These are phyloP conservation scores for Dysidea cf. avara DNA, from an alignment of 37 sponge, comb jelly and placozoan species.

Conservation along the genomic window DNA sequence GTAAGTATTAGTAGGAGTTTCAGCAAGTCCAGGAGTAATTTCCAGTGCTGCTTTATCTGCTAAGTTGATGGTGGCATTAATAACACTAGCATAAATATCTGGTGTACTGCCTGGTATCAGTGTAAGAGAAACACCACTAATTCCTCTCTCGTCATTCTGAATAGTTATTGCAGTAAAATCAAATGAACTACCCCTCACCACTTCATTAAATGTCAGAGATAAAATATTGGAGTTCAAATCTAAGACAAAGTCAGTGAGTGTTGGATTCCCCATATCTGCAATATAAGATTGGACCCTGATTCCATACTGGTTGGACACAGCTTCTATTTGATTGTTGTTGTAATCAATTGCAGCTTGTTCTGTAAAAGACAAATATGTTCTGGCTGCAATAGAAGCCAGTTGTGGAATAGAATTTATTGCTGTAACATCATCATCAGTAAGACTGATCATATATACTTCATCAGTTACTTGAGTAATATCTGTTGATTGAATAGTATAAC, in stretches of 20 bases:
- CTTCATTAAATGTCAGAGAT: conserved; percentile 85
- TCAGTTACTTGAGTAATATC: not conserved
- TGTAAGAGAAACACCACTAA: conserved; percentile 12
- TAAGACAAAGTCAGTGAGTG: conserved; percentile 39
- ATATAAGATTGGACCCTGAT: conserved; percentile 48
- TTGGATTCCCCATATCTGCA: conserved; percentile 51
- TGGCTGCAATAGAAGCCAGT: conserved; percentile 38
- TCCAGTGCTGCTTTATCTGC: conserved; percentile 56
- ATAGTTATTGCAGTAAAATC: conserved; percentile 56
- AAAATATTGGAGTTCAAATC: conserved; percentile 66
- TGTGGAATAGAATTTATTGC: conserved; percentile 73
- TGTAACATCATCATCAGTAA: conserved; percentile 58
- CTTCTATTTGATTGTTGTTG: conserved; percentile 34
- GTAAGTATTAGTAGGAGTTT: conserved; percentile 44
- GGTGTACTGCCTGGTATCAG: conserved; percentile 27
- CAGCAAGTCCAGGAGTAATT: conserved; percentile 49
- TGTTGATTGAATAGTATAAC: conserved; percentile 27
- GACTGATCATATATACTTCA: conserved; percentile 25
- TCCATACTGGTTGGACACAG: conserved; percentile 39
- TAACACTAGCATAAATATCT: conserved; percentile 35
- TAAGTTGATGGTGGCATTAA: conserved; percentile 48
- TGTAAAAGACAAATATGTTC: conserved; percentile 52
- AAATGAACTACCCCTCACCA: conserved; percentile 61
- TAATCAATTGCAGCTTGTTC: conserved; percentile 57
- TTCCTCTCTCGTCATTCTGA: conserved; percentile 15